A percentile compares a stretch with the other conserved stretches of the same genome.
phyloP scores from a whole-genome alignment of 2,797 vertebrate genomes.

The Mormyrops attenuatus region DNA sequence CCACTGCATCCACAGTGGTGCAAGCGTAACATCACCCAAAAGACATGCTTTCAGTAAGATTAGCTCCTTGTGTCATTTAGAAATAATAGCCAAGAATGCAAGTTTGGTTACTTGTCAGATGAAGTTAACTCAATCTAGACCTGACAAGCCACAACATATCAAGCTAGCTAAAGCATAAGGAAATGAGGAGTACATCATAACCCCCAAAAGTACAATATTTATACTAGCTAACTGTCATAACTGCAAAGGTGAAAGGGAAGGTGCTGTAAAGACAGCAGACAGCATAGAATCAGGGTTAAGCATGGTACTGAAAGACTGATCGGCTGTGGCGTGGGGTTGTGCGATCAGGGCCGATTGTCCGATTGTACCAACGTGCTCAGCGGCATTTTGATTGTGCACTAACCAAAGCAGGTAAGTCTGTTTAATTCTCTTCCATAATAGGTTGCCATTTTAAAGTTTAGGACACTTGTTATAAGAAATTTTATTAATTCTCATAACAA shows the following conservation, averaged over 20 bases:
- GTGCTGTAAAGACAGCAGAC: no score
- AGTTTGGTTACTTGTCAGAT: background rate
- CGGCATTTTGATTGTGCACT: no score
- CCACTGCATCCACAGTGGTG: background rate
- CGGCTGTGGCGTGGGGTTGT: no score
- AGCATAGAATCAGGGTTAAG: no score
- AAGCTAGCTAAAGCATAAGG: background rate
- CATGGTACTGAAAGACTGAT: no score
- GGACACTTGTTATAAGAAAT: background rate
- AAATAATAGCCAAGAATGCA: background rate
- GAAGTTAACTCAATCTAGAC: background rate
- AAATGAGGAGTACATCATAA: background rate
- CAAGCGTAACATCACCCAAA: background rate
- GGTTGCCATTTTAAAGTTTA: background rate
- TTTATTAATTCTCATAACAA: background rate
- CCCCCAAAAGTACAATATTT: no score
- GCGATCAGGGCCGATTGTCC: no score
- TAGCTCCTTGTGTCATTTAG: background rate
- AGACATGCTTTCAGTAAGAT: background rate
- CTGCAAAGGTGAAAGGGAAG: no score
- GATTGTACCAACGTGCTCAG: no score
- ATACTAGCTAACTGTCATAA: no score
- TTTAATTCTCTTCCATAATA: background rate
- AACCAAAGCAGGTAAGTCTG: background rate
- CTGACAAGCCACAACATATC: background rate